Conservation (phyloP, 2,113 vertebrate species). For the Spermophilus dauricus region DNA sequence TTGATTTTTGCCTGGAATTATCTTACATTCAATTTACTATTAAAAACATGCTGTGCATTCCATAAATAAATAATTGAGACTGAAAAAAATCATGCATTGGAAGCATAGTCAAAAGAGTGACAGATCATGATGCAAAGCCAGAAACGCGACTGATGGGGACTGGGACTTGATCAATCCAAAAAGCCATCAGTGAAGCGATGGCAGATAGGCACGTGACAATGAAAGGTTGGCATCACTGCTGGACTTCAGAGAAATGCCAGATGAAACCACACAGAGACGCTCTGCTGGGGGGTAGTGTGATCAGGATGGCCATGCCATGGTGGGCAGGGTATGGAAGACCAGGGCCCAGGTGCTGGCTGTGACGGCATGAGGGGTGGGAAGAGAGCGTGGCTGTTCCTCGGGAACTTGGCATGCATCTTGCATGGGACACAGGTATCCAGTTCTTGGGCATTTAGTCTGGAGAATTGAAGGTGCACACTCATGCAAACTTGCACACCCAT, state of each 20-base stretch:
- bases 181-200: background rate
- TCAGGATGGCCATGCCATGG: too few relatives aligned
- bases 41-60: background rate
- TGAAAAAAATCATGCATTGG: background rate
- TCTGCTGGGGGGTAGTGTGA: too few relatives aligned
- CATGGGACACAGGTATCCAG: rapidly evolving
- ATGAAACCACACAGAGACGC: too few relatives aligned
- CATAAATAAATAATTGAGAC: background rate
- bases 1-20: background rate
- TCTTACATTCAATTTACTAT: background rate
- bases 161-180: background rate
- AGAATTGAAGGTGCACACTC: background rate
- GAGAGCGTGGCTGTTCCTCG: too few relatives aligned
- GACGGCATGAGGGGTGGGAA: too few relatives aligned
- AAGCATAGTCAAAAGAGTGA: background rate
- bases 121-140: background rate
- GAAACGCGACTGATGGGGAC: background rate
- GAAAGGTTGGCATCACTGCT: background rate
- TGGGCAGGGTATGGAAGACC: rapidly evolving
- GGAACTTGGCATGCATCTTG: rapidly evolving
- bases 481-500: rapidly evolving
- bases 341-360: too few relatives aligned
- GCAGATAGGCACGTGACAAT: too few relatives aligned
- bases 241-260: background rate
- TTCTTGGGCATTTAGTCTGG: background rate